Conservation (phyloP, 2,888 invertebrate species). For the Apamea anceps region DNA sequence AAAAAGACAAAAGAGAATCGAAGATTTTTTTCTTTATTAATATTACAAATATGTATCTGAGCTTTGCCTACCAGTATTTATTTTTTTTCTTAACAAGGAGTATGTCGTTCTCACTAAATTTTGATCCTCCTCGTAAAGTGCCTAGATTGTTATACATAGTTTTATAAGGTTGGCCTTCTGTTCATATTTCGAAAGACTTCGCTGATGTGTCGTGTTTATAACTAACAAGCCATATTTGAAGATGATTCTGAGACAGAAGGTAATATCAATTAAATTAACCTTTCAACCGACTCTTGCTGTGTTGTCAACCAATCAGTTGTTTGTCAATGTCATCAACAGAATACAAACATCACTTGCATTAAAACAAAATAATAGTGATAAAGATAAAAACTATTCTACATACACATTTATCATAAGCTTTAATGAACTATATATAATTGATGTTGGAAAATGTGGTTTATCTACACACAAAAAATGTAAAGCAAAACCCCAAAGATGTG, state of each 20-base stretch:
- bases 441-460: not conserved
- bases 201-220: conserved; percentile 3
- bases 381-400: not conserved
- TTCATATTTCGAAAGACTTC: not conserved
- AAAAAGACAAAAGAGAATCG: too few relatives aligned
- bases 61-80: too few relatives aligned
- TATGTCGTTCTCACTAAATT: too few relatives aligned
- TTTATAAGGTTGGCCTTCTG: not conserved
- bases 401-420: not conserved
- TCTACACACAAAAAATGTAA: not conserved
- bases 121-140: too few relatives aligned
- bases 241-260: conserved; percentile 1
- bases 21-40: too few relatives aligned
- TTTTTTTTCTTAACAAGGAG: too few relatives aligned
- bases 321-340: conserved; percentile 1
- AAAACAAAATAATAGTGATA: conserved; percentile 16
- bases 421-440: not conserved
- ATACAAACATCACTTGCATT: not conserved
- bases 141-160: not conserved
- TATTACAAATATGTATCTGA: too few relatives aligned
- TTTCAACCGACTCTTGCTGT: not conserved
- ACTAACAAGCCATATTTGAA: conserved; percentile 4
- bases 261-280: conserved; percentile 9
- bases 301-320: conserved; percentile 9
- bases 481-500: not conserved